A percentile compares a stretch with the other conserved stretches of the same genome.
phyloP scores from a whole-genome alignment of 2,888 invertebrate genomes.

The Andrena hattorfiana region DNA sequence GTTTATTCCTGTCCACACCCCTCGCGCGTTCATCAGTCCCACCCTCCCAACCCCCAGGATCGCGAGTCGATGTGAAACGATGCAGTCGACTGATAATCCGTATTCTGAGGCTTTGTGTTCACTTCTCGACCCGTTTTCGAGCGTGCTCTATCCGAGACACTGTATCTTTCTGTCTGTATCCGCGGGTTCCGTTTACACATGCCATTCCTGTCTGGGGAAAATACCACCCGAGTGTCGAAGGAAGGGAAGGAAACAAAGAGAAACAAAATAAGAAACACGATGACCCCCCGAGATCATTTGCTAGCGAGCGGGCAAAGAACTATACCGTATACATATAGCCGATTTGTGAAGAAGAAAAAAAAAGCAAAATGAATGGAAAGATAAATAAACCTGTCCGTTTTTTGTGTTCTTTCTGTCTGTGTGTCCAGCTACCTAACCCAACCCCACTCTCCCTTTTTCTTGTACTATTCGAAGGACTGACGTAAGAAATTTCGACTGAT shows the following conservation, averaged over 20 bases:
- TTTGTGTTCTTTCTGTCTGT: constrained; percentile 78
- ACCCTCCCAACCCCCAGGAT: neutral
- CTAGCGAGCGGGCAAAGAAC: constrained; percentile 68
- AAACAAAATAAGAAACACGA: constrained; percentile 35
- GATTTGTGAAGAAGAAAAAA: constrained; percentile 66
- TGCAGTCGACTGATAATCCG: neutral
- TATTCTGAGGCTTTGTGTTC: neutral
- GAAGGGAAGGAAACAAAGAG: constrained; percentile 46
- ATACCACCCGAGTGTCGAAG: constrained; percentile 36
- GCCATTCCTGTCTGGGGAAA: constrained; percentile 12
- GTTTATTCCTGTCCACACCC: constrained; percentile 13
- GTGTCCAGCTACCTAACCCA: constrained; percentile 40
- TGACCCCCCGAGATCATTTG: constrained; percentile 46
- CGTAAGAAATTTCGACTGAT: neutral
- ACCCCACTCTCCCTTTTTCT: constrained; percentile 28
- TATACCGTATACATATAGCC: constrained; percentile 67
- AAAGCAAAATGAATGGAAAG: constrained; percentile 65
- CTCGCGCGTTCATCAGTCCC: neutral
- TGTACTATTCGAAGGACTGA: neutral
- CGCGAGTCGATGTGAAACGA: constrained; percentile 13
- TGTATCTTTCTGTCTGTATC: neutral
- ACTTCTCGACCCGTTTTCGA: neutral
- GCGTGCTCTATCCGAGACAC: constrained; percentile 7
- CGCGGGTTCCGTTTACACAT: neutral
- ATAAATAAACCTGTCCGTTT: constrained; percentile 77